A percentile compares a stretch with the other conserved stretches of the same genome.
These are phyloP conservation scores for Otis tarda DNA, from an alignment of 2,113 vertebrate genomes.

Conservation along the genomic window DNA sequence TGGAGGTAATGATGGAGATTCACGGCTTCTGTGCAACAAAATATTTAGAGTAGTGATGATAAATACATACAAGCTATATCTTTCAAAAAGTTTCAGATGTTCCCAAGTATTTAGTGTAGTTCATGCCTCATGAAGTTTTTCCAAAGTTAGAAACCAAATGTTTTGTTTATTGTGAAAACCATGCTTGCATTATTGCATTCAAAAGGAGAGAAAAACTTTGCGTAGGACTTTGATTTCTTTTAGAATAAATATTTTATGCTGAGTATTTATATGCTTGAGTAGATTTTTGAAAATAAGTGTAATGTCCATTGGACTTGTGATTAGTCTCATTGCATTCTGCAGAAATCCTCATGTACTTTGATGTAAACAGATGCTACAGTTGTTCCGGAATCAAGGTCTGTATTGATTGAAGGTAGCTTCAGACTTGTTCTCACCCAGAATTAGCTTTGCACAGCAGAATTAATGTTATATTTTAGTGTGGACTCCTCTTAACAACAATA, in stretches of 20 bases:
- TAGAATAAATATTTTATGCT: not conserved
- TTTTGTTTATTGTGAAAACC: not conserved
- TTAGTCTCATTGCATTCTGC: not conserved
- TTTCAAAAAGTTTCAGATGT: not conserved
- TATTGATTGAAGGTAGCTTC: not conserved
- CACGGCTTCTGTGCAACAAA: not conserved
- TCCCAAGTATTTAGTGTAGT: not conserved
- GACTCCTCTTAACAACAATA: not conserved
- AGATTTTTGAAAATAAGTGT: not conserved
- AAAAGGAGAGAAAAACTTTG: not conserved
- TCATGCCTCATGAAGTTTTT: not conserved
- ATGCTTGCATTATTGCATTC: not conserved
- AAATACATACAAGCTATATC: not conserved
- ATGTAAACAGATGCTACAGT: not conserved
- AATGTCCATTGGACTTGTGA: not conserved
- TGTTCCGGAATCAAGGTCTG: not conserved
- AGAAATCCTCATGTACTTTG: not conserved
- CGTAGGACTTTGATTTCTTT: not conserved
- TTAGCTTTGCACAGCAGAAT: not conserved
- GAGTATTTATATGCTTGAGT: not conserved
- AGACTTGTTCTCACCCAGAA: not conserved
- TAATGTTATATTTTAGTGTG: not conserved
- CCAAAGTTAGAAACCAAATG: not conserved
- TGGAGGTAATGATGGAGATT: not conserved
- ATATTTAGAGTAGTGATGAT: slow-evolving; percentile 15